phyloP scores from a whole-genome alignment of 1,140 invertebrate genomes.

The Bombus impatiens region DNA sequence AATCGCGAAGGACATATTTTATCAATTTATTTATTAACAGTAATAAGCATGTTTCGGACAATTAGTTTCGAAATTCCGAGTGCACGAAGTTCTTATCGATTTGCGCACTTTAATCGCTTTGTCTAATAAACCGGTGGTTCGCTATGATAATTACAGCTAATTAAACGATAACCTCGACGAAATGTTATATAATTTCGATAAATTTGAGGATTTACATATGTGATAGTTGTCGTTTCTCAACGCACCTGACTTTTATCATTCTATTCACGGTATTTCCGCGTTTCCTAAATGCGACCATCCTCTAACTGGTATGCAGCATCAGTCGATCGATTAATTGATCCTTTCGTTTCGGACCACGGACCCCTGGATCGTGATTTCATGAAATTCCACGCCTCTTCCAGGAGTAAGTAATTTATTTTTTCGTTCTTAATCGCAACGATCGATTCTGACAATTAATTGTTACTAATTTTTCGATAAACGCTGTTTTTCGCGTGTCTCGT shows the following conservation, averaged over 20 bases:
- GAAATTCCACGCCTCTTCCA: neutral
- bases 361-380: neutral
- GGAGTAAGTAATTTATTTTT: neutral
- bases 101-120: neutral
- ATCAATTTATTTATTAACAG: too few species aligned
- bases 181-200: neutral
- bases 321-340: neutral
- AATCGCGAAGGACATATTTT: too few species aligned
- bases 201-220: neutral
- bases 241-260: neutral
- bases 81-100: neutral
- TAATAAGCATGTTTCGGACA: neutral
- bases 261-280: neutral
- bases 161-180: neutral
- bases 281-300: neutral
- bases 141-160: too few species aligned
- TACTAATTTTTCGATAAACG: neutral
- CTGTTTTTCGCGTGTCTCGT: neutral
- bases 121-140: too few species aligned
- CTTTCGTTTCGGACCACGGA: neutral
- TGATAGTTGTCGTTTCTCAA: accelerated
- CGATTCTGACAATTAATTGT: neutral
- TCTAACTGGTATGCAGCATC: too few species aligned
- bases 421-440: neutral
- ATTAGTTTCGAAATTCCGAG: neutral